A percentile compares a stretch with the other conserved stretches of the same genome.
phyloP scores from a whole-genome alignment of 2,888 invertebrate genomes.

The Operophtera brumata region DNA sequence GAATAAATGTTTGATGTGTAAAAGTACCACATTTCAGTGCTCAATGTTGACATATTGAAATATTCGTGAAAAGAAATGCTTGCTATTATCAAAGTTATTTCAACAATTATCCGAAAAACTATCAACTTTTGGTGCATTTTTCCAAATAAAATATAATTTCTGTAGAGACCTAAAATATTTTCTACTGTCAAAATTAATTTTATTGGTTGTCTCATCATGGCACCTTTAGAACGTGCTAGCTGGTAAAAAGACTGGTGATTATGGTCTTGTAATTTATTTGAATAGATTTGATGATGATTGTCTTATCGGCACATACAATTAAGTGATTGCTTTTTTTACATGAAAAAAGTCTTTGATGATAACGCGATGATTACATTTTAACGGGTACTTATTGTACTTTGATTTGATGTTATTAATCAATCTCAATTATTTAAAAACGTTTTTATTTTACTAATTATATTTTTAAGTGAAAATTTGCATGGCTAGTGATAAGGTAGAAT shows the following conservation, averaged over 20 bases:
- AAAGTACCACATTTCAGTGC: not conserved
- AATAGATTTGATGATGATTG: not conserved
- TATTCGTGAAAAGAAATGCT: not conserved
- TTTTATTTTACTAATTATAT: too few relatives aligned
- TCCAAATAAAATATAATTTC: conserved; percentile 17
- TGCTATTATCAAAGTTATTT: not conserved
- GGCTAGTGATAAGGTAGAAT: too few relatives aligned
- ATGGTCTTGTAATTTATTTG: not conserved
- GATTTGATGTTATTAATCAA: too few relatives aligned
- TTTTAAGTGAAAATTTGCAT: too few relatives aligned
- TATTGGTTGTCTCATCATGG: not conserved
- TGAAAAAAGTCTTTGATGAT: too few relatives aligned
- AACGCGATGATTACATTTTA: too few relatives aligned
- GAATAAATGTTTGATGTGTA: not conserved
- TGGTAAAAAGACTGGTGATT: not conserved
- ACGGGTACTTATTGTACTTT: too few relatives aligned
- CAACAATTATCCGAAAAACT: conserved; percentile 3
- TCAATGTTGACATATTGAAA: not conserved
- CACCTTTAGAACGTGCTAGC: not conserved
- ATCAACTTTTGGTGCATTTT: conserved; percentile 9
- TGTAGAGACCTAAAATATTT: conserved; percentile 18
- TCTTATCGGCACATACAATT: not conserved
- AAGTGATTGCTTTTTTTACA: not conserved
- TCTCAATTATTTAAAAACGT: too few relatives aligned
- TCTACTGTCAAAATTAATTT: conserved; percentile 7